phyloP scores from a whole-genome alignment of 1,140 invertebrate species.

The Schlechtendalia chinensis region DNA sequence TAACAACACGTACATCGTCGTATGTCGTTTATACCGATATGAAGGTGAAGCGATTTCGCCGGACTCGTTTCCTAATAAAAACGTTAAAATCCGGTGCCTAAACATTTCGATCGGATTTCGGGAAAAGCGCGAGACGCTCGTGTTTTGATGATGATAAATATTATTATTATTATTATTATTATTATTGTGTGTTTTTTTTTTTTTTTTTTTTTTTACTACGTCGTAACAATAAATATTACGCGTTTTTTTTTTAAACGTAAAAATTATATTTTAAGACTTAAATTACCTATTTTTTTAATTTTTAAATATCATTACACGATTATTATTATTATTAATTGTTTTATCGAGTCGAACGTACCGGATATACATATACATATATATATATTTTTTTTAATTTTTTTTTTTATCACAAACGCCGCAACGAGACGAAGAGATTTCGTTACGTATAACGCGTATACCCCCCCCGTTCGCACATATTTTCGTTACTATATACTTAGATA shows the following conservation, averaged over 20 bases:
- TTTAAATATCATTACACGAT: slow-evolving; percentile 43
- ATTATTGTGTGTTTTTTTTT: too few species aligned
- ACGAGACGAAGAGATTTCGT: slow-evolving; percentile 36
- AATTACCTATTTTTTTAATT: slow-evolving; percentile 47
- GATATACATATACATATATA: too few species aligned
- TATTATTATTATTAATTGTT: slow-evolving; percentile 15
- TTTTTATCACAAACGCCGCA: slow-evolving; percentile 19
- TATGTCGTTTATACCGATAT: slow-evolving; percentile 24
- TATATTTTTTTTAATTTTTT: too few species aligned
- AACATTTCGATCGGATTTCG: slow-evolving; percentile 43
- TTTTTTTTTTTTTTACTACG: slow-evolving; percentile 48
- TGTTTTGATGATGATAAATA: too few species aligned
- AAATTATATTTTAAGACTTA: slow-evolving; percentile 47
- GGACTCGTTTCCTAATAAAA: slow-evolving; percentile 47
- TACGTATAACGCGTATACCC: background rate
- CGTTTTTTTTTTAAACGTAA: slow-evolving; percentile 18
- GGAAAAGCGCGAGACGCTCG: slow-evolving; percentile 39
- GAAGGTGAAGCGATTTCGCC: background rate
- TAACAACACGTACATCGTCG: too few species aligned
- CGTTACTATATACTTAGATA: slow-evolving; percentile 46
- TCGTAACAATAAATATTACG: slow-evolving; percentile 6
- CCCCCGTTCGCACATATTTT: slow-evolving; percentile 43
- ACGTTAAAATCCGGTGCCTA: slow-evolving; percentile 46
- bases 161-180: too few species aligned
- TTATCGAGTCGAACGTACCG: slow-evolving; percentile 42